These are phyloP conservation scores for Synanthedon tipuliformis DNA, from an alignment of 2,888 invertebrate genomes.

Conservation along the genomic window DNA sequence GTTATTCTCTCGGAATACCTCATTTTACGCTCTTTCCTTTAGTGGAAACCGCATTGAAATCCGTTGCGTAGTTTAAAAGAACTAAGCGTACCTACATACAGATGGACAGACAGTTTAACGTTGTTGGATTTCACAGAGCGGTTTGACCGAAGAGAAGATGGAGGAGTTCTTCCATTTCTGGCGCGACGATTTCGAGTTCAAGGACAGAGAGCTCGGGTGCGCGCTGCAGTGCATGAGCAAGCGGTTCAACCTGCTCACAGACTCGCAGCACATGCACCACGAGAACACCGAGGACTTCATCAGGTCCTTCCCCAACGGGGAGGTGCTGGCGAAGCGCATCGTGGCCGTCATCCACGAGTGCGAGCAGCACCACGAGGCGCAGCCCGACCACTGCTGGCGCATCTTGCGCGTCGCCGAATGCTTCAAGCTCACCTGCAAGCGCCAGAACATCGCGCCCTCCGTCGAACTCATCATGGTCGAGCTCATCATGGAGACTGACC, in stretches of 20 bases:
- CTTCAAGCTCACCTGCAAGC: conserved; percentile 36
- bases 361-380: conserved; percentile 32
- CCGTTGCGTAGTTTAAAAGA: no score
- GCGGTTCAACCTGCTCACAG: conserved; percentile 53
- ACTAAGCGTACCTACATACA: no score
- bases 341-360: conserved; percentile 39
- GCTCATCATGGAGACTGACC: conserved; percentile 46
- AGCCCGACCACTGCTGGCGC: conserved; percentile 48
- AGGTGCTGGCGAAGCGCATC: conserved; percentile 36
- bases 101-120: no score
- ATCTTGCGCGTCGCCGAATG: conserved; percentile 49
- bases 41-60: no score
- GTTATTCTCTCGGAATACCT: no score
- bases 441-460: conserved; percentile 36
- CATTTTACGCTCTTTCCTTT: no score
- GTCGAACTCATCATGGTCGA: conserved; percentile 49
- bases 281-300: conserved; percentile 51
- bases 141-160: conserved; percentile 52
- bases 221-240: conserved; percentile 55
- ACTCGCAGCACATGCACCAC: conserved; percentile 53
- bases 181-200: conserved; percentile 57
- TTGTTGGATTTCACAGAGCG: no score
- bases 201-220: conserved; percentile 57
- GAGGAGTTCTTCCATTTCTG: conserved; percentile 64
- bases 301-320: conserved; percentile 52